Evolutionary conservation across 2,888 invertebrate genomes (phyloP).

Genomic region (Eugnorisma glareosa): DNA sequence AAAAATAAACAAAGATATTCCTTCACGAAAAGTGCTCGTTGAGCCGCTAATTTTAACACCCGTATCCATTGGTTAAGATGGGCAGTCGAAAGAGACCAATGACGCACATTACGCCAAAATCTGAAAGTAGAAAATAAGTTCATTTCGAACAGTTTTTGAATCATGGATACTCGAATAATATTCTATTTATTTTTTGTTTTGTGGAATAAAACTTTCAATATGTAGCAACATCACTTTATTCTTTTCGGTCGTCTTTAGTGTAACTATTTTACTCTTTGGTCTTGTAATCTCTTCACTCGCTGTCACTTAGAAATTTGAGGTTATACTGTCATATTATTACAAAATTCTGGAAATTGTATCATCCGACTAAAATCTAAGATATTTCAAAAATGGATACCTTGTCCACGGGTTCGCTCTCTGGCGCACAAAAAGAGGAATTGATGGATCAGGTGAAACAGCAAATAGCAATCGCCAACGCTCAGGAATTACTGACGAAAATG

Average conservation of each 20-base stretch:
- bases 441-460: slow-evolving; percentile 99
- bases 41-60: not conserved
- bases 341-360: slow-evolving; percentile 65
- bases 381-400: slow-evolving; percentile 90
- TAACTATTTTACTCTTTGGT: not conserved
- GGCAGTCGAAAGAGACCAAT: not conserved
- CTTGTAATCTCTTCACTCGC: slow-evolving; percentile 22
- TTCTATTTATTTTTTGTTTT: not conserved
- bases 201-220: not conserved
- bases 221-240: slow-evolving; percentile 42
- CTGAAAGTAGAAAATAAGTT: not conserved
- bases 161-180: too few relatives aligned
- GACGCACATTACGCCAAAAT: not conserved
- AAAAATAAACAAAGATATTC: not conserved
- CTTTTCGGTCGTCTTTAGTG: slow-evolving; percentile 20
- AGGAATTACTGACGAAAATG: slow-evolving; percentile 98
- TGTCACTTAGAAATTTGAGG: slow-evolving; percentile 75
- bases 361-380: slow-evolving; percentile 49
- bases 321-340: slow-evolving; percentile 72
- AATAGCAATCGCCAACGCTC: slow-evolving; percentile 97
- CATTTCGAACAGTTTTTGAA: too few relatives aligned
- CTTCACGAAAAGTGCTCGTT: not conserved
- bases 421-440: slow-evolving; percentile 95
- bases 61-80: not conserved
- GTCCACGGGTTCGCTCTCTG: slow-evolving; percentile 90